These are phyloP conservation scores for Podocnemis expansa DNA, from an alignment of 2,113 vertebrate genomes.

Conservation along the genomic window DNA sequence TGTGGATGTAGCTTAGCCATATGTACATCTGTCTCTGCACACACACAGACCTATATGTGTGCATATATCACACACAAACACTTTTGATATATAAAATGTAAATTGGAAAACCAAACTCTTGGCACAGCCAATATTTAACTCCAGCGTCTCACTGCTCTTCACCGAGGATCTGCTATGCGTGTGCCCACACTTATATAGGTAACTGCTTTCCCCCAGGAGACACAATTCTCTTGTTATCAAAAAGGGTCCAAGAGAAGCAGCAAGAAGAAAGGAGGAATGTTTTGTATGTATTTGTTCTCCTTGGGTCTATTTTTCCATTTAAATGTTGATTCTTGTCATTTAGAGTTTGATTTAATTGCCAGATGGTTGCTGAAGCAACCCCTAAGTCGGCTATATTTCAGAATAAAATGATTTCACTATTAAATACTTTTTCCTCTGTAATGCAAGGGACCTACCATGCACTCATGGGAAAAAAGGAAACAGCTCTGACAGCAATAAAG, in stretches of 20 bases:
- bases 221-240: neutral
- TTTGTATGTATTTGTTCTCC: neutral
- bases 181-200: neutral
- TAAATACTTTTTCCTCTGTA: neutral
- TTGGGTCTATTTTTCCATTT: neutral
- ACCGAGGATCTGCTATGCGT: neutral
- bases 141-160: neutral
- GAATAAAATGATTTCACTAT: neutral
- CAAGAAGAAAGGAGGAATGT: neutral
- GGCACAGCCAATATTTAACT: too few species aligned
- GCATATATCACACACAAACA: neutral
- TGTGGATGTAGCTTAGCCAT: neutral
- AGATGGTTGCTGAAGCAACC: neutral
- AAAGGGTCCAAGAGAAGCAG: neutral
- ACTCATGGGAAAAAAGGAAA: neutral
- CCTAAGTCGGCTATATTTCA: neutral
- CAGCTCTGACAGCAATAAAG: neutral
- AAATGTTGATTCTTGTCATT: neutral
- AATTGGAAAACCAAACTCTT: too few species aligned
- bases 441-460: neutral
- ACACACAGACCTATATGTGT: neutral
- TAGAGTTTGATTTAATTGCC: neutral
- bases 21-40: neutral
- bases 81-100: too few species aligned
- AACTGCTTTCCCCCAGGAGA: neutral